Evolutionary conservation across 2,113 vertebrate species (phyloP).

Genomic region (Excalfactoria chinensis): DNA sequence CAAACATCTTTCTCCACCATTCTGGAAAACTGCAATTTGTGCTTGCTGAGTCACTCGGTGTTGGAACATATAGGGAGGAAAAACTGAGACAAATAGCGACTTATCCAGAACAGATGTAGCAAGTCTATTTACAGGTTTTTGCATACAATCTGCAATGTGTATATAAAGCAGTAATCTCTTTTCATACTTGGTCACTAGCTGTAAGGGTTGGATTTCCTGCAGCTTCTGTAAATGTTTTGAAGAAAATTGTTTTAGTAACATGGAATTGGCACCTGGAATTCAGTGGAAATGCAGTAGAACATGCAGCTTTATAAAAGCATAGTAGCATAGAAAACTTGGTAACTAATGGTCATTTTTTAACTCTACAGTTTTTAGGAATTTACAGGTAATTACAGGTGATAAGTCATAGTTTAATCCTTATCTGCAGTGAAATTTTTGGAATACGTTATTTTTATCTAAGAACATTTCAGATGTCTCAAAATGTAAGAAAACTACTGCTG

Average conservation of each 20-base stretch:
- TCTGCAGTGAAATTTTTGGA: not conserved
- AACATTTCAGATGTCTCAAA: not conserved
- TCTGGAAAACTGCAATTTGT: slow-evolving; percentile 59
- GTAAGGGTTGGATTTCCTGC: not conserved
- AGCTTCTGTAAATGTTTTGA: slow-evolving; percentile 1
- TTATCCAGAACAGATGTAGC: slow-evolving; percentile 15
- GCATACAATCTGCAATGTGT: not conserved
- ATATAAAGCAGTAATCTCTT: not conserved
- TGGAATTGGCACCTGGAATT: not conserved
- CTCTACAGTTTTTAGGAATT: not conserved
- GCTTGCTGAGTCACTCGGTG: slow-evolving; percentile 53
- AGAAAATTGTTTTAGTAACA: not conserved
- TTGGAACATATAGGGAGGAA: slow-evolving; percentile 46
- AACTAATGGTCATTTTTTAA: not conserved
- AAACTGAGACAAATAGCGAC: slow-evolving; percentile 35
- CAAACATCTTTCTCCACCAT: not conserved
- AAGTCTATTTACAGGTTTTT: slow-evolving; percentile 16
- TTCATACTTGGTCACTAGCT: not conserved
- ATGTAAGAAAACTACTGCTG: not conserved
- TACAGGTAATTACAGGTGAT: not conserved
- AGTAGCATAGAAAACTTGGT: not conserved
- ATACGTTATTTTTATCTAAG: not conserved
- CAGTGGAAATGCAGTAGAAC: not conserved
- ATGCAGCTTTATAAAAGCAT: not conserved
- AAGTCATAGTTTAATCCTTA: not conserved